phyloP scores from a whole-genome alignment of 2,888 invertebrate species.

The Nesidiocoris tenuis region DNA sequence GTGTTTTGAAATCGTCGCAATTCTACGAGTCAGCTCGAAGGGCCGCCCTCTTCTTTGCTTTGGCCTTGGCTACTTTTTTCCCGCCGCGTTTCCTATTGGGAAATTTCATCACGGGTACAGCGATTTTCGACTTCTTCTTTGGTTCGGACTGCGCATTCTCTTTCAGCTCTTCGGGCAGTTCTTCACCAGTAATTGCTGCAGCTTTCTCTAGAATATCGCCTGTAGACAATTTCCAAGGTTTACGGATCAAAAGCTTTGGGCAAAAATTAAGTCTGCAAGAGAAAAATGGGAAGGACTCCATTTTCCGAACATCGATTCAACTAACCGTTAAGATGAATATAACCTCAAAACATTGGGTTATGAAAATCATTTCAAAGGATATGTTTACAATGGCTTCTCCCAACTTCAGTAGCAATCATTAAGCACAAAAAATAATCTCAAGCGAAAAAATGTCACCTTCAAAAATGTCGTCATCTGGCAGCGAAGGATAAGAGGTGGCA shows the following conservation, averaged over 20 bases:
- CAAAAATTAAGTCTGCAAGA: not conserved
- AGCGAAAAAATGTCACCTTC: conserved; percentile 23
- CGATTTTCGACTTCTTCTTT: not conserved
- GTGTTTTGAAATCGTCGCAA: too few species aligned
- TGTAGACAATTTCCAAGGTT: not conserved
- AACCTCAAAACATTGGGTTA: too few species aligned
- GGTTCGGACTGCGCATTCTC: not conserved
- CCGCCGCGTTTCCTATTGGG: conserved; percentile 45
- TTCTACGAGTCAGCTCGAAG: too few species aligned
- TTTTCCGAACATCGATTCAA: too few species aligned
- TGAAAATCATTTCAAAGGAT: too few species aligned
- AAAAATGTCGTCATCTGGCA: conserved; percentile 65
- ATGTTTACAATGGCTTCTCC: too few species aligned
- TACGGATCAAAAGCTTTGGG: not conserved
- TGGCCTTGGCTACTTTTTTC: conserved; percentile 41
- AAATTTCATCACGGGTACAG: conserved; percentile 30
- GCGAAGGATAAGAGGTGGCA: conserved; percentile 69
- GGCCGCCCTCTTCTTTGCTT: conserved; percentile 1
- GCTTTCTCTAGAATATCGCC: conserved; percentile 43
- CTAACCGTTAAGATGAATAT: too few species aligned
- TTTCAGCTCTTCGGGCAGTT: conserved; percentile 19
- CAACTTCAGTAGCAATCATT: too few species aligned
- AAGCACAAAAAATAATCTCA: too few species aligned
- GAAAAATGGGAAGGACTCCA: too few species aligned
- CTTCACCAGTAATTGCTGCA: conserved; percentile 41